A percentile compares a stretch with the other conserved stretches of the same genome.
These are phyloP conservation scores for Actinemys pallida DNA, from an alignment of 2,113 vertebrate species.

Conservation along the genomic window DNA sequence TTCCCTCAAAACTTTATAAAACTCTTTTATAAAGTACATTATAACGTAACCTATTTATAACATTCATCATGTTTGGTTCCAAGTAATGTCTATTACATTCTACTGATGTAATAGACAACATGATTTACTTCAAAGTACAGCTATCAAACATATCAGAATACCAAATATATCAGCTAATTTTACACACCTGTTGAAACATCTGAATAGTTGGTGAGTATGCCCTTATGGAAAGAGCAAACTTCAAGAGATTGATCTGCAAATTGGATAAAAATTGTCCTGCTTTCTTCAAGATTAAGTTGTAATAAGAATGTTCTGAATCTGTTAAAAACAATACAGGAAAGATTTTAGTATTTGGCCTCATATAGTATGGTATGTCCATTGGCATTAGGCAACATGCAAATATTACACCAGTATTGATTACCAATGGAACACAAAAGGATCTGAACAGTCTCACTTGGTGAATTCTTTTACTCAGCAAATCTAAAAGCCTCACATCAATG, in stretches of 20 bases:
- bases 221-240: slow-evolving; percentile 90
- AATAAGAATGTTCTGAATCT: slow-evolving; percentile 94
- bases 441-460: neutral
- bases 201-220: slow-evolving; percentile 91
- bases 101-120: neutral
- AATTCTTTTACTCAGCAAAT: neutral
- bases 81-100: neutral
- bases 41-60: neutral
- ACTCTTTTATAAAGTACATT: neutral
- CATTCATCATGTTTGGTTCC: neutral
- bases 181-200: slow-evolving; percentile 92
- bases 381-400: neutral
- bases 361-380: neutral
- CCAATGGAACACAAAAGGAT: neutral
- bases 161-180: neutral
- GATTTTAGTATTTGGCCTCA: slow-evolving; percentile 24
- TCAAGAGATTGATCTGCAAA: slow-evolving; percentile 90
- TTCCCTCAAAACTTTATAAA: neutral
- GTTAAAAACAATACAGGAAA: neutral
- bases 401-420: neutral
- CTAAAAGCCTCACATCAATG: neutral
- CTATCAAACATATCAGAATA: neutral
- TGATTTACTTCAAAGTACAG: neutral
- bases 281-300: slow-evolving; percentile 95
- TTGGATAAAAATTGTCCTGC: slow-evolving; percentile 94